Base-by-base conservation (phyloP, 2,888 invertebrate genomes). In the Eupithecia tripunctaria region DNA sequence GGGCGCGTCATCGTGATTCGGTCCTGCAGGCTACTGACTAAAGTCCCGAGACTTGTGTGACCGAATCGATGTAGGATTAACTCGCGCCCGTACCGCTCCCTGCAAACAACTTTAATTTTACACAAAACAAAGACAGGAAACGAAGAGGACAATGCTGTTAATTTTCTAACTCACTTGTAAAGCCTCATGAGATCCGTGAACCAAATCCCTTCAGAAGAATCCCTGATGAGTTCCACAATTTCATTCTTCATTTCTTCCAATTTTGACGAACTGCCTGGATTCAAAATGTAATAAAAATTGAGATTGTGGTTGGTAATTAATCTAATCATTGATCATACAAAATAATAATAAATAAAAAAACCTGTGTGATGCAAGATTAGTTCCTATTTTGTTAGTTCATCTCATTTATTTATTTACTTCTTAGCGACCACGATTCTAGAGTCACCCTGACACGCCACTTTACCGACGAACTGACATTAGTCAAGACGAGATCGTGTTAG, bases 201-300 rank as follows among this genome's bases (percentile, higher is more conserved):
- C 91, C 91, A 92, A 15, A 95, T 87, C 2, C 95, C 95, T 0
- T 91, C 86, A 0, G 91, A 87, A 65, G 89, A 84, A 29, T 88
- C 84, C 0, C 70, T 64, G 7, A 95, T 88, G 32, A 95, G 75
- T 21, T 82, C 82, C 38, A 76, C 71, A 21, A 93, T 81, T 73
- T 92, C 89, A 2, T 65, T 29, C 69, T 88, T 86, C 25, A 92
- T 77, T 63, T 86, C 84, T 14, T 89, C 89, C 43, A 91, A 10
- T 32, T 12, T 63, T 63, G 62, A 63, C 3, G 79, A 74, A 66
- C 84, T 84, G 75, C 88, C 90, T 91, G 76, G 2, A 77, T 78
- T 70, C 15, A 65, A 29, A 71, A 32, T 47, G 56, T 56, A 21
- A 51, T 21, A 21, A 25, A 25, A 51, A 51, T 51, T 51, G 2